Evolutionary conservation across 2,113 vertebrate species (phyloP).

Genomic region (Semicossyphus pulcher): DNA sequence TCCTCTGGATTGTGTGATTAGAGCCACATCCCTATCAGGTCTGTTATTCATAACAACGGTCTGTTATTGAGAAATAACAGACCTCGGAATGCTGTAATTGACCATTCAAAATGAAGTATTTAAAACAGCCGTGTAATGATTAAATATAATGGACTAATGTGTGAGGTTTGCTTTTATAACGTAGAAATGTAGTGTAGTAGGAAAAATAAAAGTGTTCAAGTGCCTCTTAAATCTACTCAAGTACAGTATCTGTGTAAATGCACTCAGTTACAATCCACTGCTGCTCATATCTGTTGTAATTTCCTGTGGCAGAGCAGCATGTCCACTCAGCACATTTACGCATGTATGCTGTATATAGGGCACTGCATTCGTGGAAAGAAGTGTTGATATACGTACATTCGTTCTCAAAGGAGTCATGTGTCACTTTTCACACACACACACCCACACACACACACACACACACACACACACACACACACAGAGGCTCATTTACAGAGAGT

Average conservation of each 20-base stretch:
- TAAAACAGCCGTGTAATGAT: no score
- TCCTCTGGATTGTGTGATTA: no score
- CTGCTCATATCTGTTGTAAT: not conserved
- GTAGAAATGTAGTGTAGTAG: no score
- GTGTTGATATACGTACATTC: conserved; percentile 4
- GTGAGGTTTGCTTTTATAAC: no score
- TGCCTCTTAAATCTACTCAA: not conserved
- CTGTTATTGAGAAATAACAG: no score
- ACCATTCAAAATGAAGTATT: no score
- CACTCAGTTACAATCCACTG: not conserved
- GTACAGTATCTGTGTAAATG: not conserved
- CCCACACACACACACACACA: not conserved
- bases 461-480: not conserved
- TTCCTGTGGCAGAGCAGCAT: conserved; percentile 8
- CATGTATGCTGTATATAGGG: not conserved
- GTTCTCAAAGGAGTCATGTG: not conserved
- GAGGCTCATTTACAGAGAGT: not conserved
- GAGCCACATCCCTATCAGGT: no score
- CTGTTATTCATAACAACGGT: no score
- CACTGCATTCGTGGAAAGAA: conserved; percentile 7
- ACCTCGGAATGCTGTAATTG: no score
- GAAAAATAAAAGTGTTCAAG: not conserved
- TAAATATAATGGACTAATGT: no score
- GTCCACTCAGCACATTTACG: not conserved
- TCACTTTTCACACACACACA: conserved; percentile 1